Evolutionary conservation across 2,113 vertebrate species (phyloP).

Genomic region (Anguilla japonica): DNA sequence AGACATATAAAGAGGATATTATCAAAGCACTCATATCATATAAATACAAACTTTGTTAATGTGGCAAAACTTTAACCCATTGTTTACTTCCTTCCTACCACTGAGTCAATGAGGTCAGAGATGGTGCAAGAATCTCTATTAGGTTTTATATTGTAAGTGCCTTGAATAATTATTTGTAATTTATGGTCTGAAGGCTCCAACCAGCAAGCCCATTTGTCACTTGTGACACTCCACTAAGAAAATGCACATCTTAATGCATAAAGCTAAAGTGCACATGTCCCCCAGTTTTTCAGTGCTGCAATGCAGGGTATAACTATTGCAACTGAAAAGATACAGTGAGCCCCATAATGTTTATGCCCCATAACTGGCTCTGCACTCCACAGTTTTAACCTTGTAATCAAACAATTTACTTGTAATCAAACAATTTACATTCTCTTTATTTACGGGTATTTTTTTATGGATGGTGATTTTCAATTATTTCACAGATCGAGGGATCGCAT

Average conservation of each 20-base stretch:
- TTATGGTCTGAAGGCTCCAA: conserved; percentile 43
- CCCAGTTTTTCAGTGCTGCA: conserved; percentile 25
- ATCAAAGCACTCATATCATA: background rate
- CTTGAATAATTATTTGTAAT: conserved; percentile 51
- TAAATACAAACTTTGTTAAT: conserved; percentile 1
- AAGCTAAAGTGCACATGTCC: conserved; percentile 28
- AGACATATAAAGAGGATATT: background rate
- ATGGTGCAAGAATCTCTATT: conserved; percentile 42
- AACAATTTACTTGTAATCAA: no score
- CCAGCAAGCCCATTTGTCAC: conserved; percentile 52
- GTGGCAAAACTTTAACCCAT: conserved; percentile 21
- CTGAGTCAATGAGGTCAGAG: conserved; percentile 37
- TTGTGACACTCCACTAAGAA: conserved; percentile 42
- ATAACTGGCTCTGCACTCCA: no score
- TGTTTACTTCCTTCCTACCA: conserved; percentile 33
- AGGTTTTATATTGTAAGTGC: conserved; percentile 49
- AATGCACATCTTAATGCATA: conserved; percentile 45
- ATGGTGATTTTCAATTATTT: no score
- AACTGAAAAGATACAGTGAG: conserved; percentile 28
- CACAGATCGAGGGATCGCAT: no score
- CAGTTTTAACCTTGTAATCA: no score
- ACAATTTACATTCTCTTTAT: no score
- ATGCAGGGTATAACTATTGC: conserved; percentile 31
- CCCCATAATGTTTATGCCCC: background rate
- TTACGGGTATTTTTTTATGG: no score